A percentile compares a stretch with the other conserved stretches of the same genome.
Conservation (phyloP, 2,797 vertebrate species). For the Urophycis tenuis region DNA sequence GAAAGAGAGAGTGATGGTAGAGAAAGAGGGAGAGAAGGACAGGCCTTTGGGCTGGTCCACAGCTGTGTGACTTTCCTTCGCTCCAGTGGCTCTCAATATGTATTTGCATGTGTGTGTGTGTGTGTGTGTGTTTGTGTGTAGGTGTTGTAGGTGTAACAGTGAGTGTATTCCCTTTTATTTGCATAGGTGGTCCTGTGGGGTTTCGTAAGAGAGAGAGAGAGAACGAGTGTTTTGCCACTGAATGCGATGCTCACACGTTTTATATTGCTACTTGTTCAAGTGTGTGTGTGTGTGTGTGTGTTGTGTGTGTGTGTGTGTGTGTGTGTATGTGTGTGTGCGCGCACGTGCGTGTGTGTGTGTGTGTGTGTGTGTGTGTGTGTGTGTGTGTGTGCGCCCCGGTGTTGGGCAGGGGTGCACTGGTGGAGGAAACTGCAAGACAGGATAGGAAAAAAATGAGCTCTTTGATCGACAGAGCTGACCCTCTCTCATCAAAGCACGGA, state of each 20-base stretch:
- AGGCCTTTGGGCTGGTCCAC: constrained; percentile 41
- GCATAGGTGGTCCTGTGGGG: constrained; percentile 11
- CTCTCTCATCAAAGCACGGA: constrained; percentile 33
- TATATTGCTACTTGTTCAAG: constrained; percentile 8
- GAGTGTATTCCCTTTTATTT: neutral
- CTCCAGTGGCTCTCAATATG: constrained; percentile 39
- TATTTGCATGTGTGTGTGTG: constrained; percentile 16
- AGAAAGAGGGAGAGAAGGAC: neutral
- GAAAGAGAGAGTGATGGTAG: constrained; percentile 12
- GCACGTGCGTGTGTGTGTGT: constrained; percentile 10
- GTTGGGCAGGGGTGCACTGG: neutral
- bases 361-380: constrained; percentile 8
- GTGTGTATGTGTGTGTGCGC: constrained; percentile 10
- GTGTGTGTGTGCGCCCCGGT: constrained; percentile 11
- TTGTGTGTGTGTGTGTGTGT: constrained; percentile 19
- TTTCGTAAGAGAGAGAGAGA: neutral
- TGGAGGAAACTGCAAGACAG: constrained; percentile 2
- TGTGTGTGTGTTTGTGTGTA: constrained; percentile 20
- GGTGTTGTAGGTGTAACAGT: neutral
- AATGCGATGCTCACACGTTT: neutral
- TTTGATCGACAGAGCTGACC: constrained; percentile 22
- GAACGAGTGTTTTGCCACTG: too few relatives aligned
- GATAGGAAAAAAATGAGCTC: constrained; percentile 16
- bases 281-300: too few relatives aligned
- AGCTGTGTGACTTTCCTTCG: constrained; percentile 49